Conservation (phyloP, 2,888 invertebrate species). For the Mythimna loreyi region DNA sequence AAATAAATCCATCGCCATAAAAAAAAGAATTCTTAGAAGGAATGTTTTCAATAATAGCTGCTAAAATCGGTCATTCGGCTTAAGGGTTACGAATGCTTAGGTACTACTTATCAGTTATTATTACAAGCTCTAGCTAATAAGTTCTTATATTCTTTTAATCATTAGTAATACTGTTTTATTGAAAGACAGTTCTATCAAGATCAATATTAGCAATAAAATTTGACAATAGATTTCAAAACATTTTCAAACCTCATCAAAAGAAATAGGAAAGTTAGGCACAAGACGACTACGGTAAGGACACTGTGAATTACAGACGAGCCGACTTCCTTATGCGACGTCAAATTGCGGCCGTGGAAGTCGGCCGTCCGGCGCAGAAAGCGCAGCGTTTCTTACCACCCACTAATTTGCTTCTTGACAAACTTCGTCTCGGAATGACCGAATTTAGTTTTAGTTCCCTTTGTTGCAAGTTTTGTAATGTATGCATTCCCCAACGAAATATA, state of each 20-base stretch:
- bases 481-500: conserved; percentile 52
- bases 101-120: too few species aligned
- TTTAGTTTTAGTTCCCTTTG: conserved; percentile 68
- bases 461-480: conserved; percentile 67
- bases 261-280: not conserved
- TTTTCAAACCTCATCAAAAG: too few species aligned
- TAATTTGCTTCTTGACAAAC: conserved; percentile 81
- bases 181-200: too few species aligned
- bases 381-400: conserved; percentile 77
- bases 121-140: too few species aligned
- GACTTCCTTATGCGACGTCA: conserved; percentile 30
- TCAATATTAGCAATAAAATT: not conserved
- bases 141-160: too few species aligned
- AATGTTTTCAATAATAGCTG: too few species aligned
- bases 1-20: too few species aligned
- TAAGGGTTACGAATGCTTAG: too few species aligned
- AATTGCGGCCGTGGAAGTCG: conserved; percentile 40
- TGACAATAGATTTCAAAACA: not conserved
- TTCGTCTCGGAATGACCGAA: conserved; percentile 74
- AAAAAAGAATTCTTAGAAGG: too few species aligned
- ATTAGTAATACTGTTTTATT: too few species aligned
- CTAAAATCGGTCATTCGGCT: too few species aligned
- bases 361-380: conserved; percentile 58
- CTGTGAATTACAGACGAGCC: conserved; percentile 20
- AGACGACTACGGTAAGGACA: not conserved